These are phyloP conservation scores for Centropristis striata DNA, from an alignment of 2,113 vertebrate species.

Conservation along the genomic window DNA sequence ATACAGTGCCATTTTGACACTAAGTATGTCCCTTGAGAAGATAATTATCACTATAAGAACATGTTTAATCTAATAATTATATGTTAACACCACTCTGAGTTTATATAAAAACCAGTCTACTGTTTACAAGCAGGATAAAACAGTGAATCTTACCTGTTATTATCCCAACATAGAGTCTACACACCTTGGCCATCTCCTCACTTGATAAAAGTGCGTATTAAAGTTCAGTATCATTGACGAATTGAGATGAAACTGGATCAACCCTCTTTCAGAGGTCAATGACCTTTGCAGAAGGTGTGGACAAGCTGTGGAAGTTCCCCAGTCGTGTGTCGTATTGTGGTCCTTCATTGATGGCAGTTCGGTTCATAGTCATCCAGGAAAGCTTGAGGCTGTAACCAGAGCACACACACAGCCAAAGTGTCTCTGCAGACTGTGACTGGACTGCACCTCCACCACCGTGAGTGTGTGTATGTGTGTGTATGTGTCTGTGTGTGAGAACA, in stretches of 20 bases:
- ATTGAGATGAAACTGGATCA: slow-evolving; percentile 30
- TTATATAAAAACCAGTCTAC: neutral
- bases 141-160: slow-evolving; percentile 66
- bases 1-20: neutral
- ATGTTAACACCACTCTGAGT: neutral
- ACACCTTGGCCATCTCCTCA: slow-evolving; percentile 72
- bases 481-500: slow-evolving; percentile 33
- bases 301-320: slow-evolving; percentile 43
- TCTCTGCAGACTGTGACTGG: slow-evolving; percentile 25
- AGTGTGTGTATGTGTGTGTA: slow-evolving; percentile 18
- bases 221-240: slow-evolving; percentile 37
- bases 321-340: neutral
- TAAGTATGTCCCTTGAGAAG: neutral
- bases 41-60: neutral
- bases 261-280: slow-evolving; percentile 39
- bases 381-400: slow-evolving; percentile 9
- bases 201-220: slow-evolving; percentile 33
- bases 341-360: slow-evolving; percentile 62
- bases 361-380: slow-evolving; percentile 35
- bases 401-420: slow-evolving; percentile 16
- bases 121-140: neutral
- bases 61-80: neutral
- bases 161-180: slow-evolving; percentile 61
- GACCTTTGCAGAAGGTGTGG: slow-evolving; percentile 56
- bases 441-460: slow-evolving; percentile 1